Evolutionary conservation across 2,113 vertebrate genomes (phyloP), one percentile per base, ranked within the genome.

Genomic region (Vimba vimba): DNA sequence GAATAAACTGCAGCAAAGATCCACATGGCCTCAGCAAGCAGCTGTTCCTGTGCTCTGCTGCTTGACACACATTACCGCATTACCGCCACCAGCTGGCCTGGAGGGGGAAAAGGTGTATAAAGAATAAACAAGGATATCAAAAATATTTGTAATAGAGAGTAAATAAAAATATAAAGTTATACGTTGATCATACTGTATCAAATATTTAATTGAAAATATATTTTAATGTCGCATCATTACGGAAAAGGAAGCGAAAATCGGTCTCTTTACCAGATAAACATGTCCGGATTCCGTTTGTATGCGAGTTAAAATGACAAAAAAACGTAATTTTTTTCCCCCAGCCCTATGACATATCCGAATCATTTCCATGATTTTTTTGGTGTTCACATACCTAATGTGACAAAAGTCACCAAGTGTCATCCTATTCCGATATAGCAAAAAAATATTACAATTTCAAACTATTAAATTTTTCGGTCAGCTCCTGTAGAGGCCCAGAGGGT

Each of bases 41-140:
- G n/a, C 43, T 68, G 62, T 45, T 60, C 10, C 57, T 27, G 6
- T 25, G 5, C 36, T 27, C 3, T 25, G 11, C 23, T n/a, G 45
- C 43, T 19, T 47, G 2, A 66, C 13, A 66, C 39, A 66, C 62
- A 0, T 52, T 5, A 52, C 59, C 7, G 21, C 50, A 6, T 59
- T 66, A 83, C 1, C 78, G 73, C 60, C 78, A 68, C 77, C 88
- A 3, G 17, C 78, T 39, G 88, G 83, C 59, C 15, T 33, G 88
- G 88, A 87, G 86, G 3, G 2, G 45, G 45, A 6, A 25, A 47
- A 25, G 36, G 2, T 23, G 64, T 62, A 59, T n/a, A 55, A n/a
- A 69, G 3, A 8, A 71, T 10, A 4, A n/a, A 60, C 10, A 60
- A 59, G 6, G 19, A 57, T 21, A 23, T 23, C 2, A 3, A n/a